A percentile compares a stretch with the other conserved stretches of the same genome.
These are phyloP conservation scores for Drosophila saltans DNA, from an alignment of 1,140 invertebrate genomes.

Conservation along the genomic window DNA sequence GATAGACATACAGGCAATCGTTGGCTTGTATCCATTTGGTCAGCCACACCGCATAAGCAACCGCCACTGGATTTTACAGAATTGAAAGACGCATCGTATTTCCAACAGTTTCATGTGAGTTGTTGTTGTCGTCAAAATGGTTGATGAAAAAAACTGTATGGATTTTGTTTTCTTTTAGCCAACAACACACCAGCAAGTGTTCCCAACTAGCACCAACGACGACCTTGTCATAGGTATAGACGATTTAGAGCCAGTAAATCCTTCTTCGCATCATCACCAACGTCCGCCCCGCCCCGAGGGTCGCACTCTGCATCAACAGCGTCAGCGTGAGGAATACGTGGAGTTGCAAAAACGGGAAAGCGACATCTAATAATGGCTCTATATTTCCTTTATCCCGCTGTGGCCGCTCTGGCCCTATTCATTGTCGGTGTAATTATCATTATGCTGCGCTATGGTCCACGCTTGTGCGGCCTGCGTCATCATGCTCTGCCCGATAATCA, in stretches of 20 bases:
- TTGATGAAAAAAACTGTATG: no score
- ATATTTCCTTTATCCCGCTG: slow-evolving; percentile 89
- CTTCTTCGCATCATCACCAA: slow-evolving; percentile 69
- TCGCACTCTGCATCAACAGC: slow-evolving; percentile 73
- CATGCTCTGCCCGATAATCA: slow-evolving; percentile 85
- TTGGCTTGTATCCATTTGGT: slow-evolving; percentile 92
- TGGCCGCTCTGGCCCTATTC: slow-evolving; percentile 88
- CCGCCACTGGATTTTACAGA: slow-evolving; percentile 92
- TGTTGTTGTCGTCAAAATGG: not conserved
- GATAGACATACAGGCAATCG: slow-evolving; percentile 93
- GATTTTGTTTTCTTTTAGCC: slow-evolving; percentile 44
- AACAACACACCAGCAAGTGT: slow-evolving; percentile 73
- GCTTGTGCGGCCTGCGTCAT: slow-evolving; percentile 88
- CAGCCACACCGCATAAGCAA: slow-evolving; percentile 91
- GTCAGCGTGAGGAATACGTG: slow-evolving; percentile 86
- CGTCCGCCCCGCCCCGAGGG: slow-evolving; percentile 73
- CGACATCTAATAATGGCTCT: slow-evolving; percentile 90
- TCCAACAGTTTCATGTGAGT: slow-evolving; percentile 73
- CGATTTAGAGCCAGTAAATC: slow-evolving; percentile 67
- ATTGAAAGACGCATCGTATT: slow-evolving; percentile 85
- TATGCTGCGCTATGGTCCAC: slow-evolving; percentile 88
- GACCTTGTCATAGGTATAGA: slow-evolving; percentile 69
- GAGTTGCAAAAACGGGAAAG: slow-evolving; percentile 92
- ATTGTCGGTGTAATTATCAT: slow-evolving; percentile 89
- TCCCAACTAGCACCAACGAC: slow-evolving; percentile 51